Conservation (phyloP, 1,140 invertebrate genomes). For the Chrysoperla carnea region DNA sequence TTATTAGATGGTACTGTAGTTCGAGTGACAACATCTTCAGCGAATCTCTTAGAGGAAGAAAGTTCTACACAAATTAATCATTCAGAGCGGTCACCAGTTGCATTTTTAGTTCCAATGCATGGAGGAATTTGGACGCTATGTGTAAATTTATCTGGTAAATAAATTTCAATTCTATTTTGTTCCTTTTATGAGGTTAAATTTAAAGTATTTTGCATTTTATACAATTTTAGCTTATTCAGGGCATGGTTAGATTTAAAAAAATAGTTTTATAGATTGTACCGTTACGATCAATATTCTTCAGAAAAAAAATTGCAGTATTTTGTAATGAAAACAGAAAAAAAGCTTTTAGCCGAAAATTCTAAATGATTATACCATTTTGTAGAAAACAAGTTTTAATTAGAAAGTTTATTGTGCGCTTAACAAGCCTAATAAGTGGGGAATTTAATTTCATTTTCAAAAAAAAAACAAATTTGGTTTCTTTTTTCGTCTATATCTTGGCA, state of each 20-base stretch:
- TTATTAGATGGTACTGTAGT: constrained; percentile 43
- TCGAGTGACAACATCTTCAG: constrained; percentile 21
- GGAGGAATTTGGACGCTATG: constrained; percentile 77
- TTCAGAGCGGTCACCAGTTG: constrained; percentile 19
- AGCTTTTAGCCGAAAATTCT: too few relatives aligned
- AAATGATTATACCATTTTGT: too few relatives aligned
- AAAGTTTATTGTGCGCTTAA: too few relatives aligned
- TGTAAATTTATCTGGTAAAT: constrained; percentile 49
- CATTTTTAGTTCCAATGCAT: constrained; percentile 67
- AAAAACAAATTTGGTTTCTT: too few relatives aligned
- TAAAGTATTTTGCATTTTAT: neutral
- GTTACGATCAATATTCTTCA: too few relatives aligned
- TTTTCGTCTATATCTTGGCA: too few relatives aligned
- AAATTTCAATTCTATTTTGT: constrained; percentile 1
- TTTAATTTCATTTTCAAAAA: too few relatives aligned
- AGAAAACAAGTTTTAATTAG: too few relatives aligned
- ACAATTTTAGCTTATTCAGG: neutral
- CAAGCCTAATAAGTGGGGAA: too few relatives aligned
- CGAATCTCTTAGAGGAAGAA: constrained; percentile 7
- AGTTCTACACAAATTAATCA: neutral
- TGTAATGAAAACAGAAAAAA: too few relatives aligned
- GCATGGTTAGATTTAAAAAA: neutral
- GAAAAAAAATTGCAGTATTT: too few relatives aligned
- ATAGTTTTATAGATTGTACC: neutral
- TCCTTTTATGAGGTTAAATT: neutral